Conservation (phyloP, 2,888 invertebrate genomes). For the Heliconius hortense region DNA sequence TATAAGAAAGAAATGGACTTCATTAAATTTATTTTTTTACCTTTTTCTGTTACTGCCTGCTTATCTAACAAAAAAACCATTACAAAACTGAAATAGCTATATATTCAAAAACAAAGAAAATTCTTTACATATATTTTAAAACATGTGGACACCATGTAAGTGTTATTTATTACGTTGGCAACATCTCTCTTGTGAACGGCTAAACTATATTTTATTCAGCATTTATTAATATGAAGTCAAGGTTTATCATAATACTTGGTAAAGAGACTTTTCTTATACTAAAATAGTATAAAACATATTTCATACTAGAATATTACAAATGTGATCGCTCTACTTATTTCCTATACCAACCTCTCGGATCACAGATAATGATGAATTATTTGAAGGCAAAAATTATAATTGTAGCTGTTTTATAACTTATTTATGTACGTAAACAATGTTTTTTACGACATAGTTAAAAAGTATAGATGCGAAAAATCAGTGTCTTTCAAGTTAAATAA, state of each 20-base stretch:
- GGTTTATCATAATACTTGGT: conserved; percentile 37
- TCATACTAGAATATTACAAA: background rate
- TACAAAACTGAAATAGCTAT: too few relatives aligned
- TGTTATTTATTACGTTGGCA: conserved; percentile 33
- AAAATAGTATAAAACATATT: conserved; percentile 14
- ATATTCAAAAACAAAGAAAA: background rate
- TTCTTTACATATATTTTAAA: background rate
- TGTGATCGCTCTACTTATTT: background rate
- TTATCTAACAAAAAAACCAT: too few relatives aligned
- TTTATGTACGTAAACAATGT: too few relatives aligned
- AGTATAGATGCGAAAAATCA: background rate
- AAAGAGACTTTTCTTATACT: background rate
- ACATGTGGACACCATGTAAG: conserved; percentile 21
- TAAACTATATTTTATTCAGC: conserved; percentile 37
- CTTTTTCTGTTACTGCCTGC: too few relatives aligned
- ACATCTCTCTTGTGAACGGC: conserved; percentile 40
- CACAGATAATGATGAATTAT: background rate
- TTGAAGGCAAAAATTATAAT: background rate
- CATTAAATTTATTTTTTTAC: too few relatives aligned
- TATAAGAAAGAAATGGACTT: too few relatives aligned
- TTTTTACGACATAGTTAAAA: background rate
- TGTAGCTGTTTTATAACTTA: background rate
- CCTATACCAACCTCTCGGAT: background rate
- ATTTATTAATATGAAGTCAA: conserved; percentile 34
- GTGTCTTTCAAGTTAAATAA: too few relatives aligned